Evolutionary conservation across 1,140 invertebrate genomes (phyloP).

Genomic region (Leptopilina clavipes): DNA sequence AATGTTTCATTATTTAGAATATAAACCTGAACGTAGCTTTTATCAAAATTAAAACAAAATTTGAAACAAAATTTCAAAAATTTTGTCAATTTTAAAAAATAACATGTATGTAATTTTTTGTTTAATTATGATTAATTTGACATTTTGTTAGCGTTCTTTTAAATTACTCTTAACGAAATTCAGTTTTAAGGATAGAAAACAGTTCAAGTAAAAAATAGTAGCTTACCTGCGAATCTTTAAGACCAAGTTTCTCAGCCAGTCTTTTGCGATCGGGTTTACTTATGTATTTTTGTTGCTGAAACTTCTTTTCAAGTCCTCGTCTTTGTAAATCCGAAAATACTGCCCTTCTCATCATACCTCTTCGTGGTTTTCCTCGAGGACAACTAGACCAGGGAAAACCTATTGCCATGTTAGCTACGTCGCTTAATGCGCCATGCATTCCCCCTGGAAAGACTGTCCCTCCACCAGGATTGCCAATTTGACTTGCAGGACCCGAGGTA

Average conservation of each 20-base stretch:
- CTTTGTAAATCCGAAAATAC: constrained; percentile 95
- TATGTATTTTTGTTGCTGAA: constrained; percentile 98
- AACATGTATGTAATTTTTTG: too few relatives aligned
- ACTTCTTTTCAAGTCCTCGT: constrained; percentile 94
- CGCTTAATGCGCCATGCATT: constrained; percentile 64
- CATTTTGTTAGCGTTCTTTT: too few relatives aligned
- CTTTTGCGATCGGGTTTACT: constrained; percentile 98
- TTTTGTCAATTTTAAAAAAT: too few relatives aligned
- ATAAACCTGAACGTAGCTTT: too few relatives aligned
- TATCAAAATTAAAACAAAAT: too few relatives aligned
- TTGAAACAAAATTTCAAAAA: too few relatives aligned
- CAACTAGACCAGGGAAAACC: constrained; percentile 88
- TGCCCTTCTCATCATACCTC: constrained; percentile 95
- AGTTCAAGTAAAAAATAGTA: neutral
- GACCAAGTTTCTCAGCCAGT: constrained; percentile 93
- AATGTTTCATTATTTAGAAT: too few relatives aligned
- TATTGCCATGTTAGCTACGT: constrained; percentile 66
- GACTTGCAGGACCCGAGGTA: constrained; percentile 62
- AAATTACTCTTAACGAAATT: too few relatives aligned
- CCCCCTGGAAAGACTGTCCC: constrained; percentile 78
- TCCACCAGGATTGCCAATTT: constrained; percentile 71
- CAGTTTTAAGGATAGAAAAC: too few relatives aligned
- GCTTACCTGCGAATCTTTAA: constrained; percentile 94
- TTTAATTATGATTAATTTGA: too few relatives aligned
- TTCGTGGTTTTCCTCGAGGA: constrained; percentile 86